Evolutionary conservation across 2,888 invertebrate genomes (phyloP).

Genomic region (Argyra leucocephala): DNA sequence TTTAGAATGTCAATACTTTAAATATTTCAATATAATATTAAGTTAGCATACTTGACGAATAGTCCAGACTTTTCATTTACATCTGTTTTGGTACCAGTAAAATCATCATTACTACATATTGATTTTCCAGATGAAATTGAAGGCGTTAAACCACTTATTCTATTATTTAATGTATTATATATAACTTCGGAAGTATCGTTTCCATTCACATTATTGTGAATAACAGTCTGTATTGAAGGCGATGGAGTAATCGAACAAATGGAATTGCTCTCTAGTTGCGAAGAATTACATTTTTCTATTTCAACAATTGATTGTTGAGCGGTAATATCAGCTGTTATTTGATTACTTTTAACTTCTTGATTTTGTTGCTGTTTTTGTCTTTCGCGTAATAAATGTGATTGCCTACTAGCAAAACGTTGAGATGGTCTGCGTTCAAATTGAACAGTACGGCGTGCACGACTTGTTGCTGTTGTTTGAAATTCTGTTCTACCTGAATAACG

Average conservation of each 20-base stretch:
- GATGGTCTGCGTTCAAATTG: conserved; percentile 95
- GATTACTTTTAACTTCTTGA: conserved; percentile 22
- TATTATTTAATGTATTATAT: background rate
- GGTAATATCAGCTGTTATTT: conserved; percentile 28
- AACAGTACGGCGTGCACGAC: conserved; percentile 81
- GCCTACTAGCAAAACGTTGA: conserved; percentile 88
- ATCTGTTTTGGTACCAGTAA: conserved; percentile 39
- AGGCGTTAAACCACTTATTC: background rate
- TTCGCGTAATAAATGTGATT: conserved; percentile 78
- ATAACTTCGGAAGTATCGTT: background rate
- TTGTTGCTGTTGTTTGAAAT: conserved; percentile 89
- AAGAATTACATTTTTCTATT: conserved; percentile 23
- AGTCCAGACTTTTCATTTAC: conserved; percentile 46
- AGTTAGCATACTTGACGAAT: conserved; percentile 34
- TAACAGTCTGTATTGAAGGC: conserved; percentile 41
- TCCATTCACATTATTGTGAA: conserved; percentile 32
- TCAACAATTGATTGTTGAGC: conserved; percentile 25
- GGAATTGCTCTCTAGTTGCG: conserved; percentile 17
- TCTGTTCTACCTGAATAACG: conserved; percentile 88
- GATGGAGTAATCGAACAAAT: conserved; percentile 34
- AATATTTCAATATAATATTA: conserved; percentile 9
- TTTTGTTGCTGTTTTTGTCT: conserved; percentile 49
- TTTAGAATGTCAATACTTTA: conserved; percentile 11
- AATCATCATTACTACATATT: conserved; percentile 42
- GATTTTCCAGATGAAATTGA: conserved; percentile 31